These are phyloP conservation scores for Pseudobourletiella spinata DNA, from an alignment of 1,140 invertebrate species.

Conservation along the genomic window DNA sequence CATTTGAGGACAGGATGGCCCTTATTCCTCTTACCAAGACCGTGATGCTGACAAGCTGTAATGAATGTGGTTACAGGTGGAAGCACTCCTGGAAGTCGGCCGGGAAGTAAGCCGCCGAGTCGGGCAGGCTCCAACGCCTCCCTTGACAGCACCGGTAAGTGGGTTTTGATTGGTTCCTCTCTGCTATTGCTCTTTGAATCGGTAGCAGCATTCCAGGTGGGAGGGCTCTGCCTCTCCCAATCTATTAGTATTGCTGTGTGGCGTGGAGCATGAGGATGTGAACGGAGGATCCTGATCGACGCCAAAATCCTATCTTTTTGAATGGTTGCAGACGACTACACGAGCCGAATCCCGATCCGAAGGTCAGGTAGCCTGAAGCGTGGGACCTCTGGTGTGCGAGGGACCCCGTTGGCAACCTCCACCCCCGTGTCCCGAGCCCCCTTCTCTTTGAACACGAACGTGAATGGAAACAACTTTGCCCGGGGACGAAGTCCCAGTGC, in stretches of 20 bases:
- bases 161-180: not conserved
- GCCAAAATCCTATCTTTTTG: not conserved
- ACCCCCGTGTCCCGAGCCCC: conserved; percentile 40
- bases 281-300: no score
- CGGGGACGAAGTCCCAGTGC: conserved; percentile 29
- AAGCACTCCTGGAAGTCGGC: conserved; percentile 54
- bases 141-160: conserved; percentile 70
- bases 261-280: no score
- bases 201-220: not conserved
- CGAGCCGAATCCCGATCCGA: conserved; percentile 38
- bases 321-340: conserved; percentile 46
- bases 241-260: no score
- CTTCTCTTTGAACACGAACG: conserved; percentile 32
- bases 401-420: conserved; percentile 38
- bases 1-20: not conserved
- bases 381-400: conserved; percentile 17
- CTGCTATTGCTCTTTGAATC: not conserved
- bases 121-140: conserved; percentile 86
- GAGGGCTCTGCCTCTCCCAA: no score
- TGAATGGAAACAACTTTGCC: conserved; percentile 15
- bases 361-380: conserved; percentile 28
- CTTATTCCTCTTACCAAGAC: no score
- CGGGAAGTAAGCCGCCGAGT: conserved; percentile 78
- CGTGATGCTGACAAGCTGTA: no score
- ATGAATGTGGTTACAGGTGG: conserved; percentile 39